Conservation (phyloP, 2,888 invertebrate genomes). For the Heliconius hortense region DNA sequence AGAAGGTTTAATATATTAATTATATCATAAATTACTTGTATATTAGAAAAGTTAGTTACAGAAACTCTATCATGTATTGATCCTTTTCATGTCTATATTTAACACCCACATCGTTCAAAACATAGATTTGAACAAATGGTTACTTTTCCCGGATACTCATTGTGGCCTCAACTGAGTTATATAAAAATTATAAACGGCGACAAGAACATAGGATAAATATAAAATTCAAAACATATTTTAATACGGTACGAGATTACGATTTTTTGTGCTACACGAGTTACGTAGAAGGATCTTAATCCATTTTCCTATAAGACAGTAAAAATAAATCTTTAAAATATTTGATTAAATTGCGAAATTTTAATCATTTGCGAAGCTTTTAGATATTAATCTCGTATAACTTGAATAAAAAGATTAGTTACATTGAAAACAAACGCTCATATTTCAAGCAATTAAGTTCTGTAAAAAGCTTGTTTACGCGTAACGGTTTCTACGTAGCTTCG, state of each 20-base stretch:
- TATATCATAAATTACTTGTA: too few relatives aligned
- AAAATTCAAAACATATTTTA: slow-evolving; percentile 9
- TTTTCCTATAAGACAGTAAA: background rate
- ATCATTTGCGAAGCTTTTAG: background rate
- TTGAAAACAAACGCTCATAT: slow-evolving; percentile 5
- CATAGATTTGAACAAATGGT: slow-evolving; percentile 13
- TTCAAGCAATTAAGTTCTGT: slow-evolving; percentile 2
- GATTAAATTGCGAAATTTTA: slow-evolving; percentile 5
- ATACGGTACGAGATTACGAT: background rate
- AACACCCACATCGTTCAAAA: background rate
- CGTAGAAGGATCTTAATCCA: slow-evolving; percentile 5
- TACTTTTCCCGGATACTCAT: slow-evolving; percentile 8
- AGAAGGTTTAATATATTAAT: too few relatives aligned
- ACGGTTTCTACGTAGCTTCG: background rate
- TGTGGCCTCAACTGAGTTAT: background rate
- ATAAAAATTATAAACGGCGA: slow-evolving; percentile 23
- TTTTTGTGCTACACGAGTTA: background rate
- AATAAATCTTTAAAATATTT: slow-evolving; percentile 11
- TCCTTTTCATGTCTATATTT: background rate
- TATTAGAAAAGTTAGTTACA: too few relatives aligned
- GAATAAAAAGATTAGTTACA: slow-evolving; percentile 6
- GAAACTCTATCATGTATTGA: background rate
- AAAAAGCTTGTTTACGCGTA: slow-evolving; percentile 7
- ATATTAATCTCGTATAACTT: slow-evolving; percentile 1
- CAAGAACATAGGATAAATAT: slow-evolving; percentile 6